These are phyloP conservation scores for Petrocephalus microphthalmus DNA, from an alignment of 2,113 vertebrate species.

Conservation along the genomic window DNA sequence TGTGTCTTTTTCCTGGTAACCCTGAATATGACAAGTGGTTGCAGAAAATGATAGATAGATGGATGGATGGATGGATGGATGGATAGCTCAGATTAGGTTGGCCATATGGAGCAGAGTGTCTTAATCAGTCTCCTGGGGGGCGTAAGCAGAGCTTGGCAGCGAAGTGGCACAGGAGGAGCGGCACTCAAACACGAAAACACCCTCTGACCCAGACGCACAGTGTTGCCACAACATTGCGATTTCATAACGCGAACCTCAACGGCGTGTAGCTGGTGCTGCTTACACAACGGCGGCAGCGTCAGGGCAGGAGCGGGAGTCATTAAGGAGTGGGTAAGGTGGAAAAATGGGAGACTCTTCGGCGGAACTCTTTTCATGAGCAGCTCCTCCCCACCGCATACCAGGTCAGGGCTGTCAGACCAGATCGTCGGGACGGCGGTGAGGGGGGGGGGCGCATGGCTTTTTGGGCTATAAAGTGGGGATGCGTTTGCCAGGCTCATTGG, in stretches of 20 bases:
- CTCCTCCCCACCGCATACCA: not conserved
- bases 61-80: not conserved
- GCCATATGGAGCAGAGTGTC: constrained; percentile 7
- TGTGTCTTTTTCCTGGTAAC: not conserved
- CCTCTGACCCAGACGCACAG: not conserved
- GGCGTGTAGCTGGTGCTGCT: not conserved
- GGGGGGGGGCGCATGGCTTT: not conserved
- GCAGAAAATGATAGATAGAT: not conserved
- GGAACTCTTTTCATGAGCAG: not conserved
- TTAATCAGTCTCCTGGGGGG: not conserved
- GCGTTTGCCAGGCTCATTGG: not conserved
- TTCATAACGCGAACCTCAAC: not conserved
- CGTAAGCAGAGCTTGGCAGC: not conserved
- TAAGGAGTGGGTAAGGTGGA: not conserved
- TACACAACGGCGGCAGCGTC: not conserved
- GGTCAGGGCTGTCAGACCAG: not conserved
- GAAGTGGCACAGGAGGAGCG: not conserved
- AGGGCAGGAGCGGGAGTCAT: not conserved
- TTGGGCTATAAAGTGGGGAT: not conserved
- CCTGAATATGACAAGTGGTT: not conserved
- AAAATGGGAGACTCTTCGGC: not conserved
- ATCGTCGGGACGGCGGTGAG: not conserved
- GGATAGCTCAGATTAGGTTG: not conserved
- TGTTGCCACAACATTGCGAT: not conserved
- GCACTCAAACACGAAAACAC: not conserved